Base-by-base conservation (phyloP, 2,888 invertebrate species). In the Cotesia congregata region DNA sequence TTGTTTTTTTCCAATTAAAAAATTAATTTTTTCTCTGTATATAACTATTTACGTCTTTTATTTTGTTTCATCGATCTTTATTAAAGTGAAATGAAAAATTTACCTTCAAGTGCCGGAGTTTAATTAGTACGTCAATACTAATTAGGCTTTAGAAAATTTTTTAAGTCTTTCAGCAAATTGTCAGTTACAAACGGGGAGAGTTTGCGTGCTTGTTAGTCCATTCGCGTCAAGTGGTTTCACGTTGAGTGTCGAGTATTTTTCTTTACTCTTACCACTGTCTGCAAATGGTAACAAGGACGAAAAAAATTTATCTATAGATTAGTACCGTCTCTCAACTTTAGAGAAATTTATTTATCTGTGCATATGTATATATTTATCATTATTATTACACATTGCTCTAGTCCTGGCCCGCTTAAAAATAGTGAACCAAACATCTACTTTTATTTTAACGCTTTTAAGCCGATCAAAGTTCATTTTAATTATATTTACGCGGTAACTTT, bases 131-230 rank as follows among this genome's bases (percentile, higher is more conserved):
- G 74, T 76, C 75, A 61, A 76, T 81, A 83, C 86, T 88, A 87
- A 88, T 82, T 81, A 82, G 75, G 74, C 83, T 80, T 50, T 59
- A 38, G 9, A 39, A 72, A 38, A 17, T 74, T 17, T 30, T 72
- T 82, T 77, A 83, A 82, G 77, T 79, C 81, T 84, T 83, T 82
- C 67, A 82, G 80, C 82, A 82, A 84, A 85, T 79, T 65, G 76
- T 78, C 78, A 72, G 80, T 39, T 50, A 72, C 71, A 77, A 75
- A 67, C 68, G 73, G 69, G 74, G 75, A 72, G 81, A 83, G 82
- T 85, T 87, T 83, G 83, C 83, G 80, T 81, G 82, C 84, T 85
- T 75, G 80, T 88, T 88, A 87, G 85, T 82, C 75, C 76, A 74
- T 81, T 77, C 78, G 74, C 82, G 87, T 81, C 86, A 88, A 87